These are phyloP conservation scores for Chloroceryle amazona DNA, from an alignment of 2,797 vertebrate genomes.

Conservation along the genomic window DNA sequence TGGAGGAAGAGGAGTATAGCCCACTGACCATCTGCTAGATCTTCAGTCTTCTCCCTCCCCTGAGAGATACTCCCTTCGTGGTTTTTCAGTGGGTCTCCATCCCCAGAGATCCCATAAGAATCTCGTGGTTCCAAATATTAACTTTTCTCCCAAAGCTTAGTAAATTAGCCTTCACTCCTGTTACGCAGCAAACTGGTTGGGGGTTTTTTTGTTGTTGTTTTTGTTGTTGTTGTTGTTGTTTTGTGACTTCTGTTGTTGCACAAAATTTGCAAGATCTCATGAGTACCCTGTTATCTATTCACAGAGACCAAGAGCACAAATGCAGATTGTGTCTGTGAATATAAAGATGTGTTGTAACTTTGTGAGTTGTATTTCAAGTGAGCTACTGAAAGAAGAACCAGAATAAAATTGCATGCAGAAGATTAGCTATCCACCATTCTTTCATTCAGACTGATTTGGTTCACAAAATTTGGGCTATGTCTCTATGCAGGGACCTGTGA, in stretches of 20 bases:
- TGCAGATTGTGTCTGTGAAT: not conserved
- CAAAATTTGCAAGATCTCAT: not conserved
- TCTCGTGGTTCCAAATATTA: too few relatives aligned
- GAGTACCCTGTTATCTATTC: fast-evolving
- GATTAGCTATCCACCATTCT: not conserved
- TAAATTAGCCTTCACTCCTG: too few relatives aligned
- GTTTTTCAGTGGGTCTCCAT: too few relatives aligned
- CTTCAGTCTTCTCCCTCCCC: too few relatives aligned
- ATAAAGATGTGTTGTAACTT: not conserved
- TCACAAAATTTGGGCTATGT: not conserved
- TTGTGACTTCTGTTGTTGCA: not conserved
- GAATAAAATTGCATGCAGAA: not conserved
- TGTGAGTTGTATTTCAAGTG: not conserved
- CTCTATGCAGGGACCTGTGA: not conserved
- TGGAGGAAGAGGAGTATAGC: too few relatives aligned
- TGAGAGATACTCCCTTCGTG: too few relatives aligned
- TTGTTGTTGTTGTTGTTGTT: too few relatives aligned
- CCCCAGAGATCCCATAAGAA: too few relatives aligned
- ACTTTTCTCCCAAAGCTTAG: too few relatives aligned
- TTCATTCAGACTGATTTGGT: not conserved
- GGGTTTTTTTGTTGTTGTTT: too few relatives aligned
- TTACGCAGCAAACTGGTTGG: too few relatives aligned
- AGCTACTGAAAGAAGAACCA: not conserved
- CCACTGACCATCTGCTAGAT: too few relatives aligned
- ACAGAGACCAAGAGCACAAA: not conserved